Conservation (phyloP, 30 jellyfish, hydroid and myxozoan genomes). For the Sanderia malayensis region DNA sequence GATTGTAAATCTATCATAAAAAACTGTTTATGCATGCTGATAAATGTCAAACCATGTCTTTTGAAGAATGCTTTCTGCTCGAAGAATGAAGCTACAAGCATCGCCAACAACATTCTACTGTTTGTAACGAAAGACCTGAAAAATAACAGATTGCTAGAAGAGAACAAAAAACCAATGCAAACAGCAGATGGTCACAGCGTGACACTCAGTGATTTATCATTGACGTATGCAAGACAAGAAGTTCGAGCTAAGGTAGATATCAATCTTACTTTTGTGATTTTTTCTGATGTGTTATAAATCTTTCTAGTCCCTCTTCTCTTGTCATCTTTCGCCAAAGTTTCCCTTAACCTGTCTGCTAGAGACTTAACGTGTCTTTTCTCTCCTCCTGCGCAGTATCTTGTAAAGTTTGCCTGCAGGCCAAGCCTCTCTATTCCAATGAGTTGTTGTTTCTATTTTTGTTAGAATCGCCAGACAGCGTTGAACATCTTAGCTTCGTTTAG, state of each 20-base stretch:
- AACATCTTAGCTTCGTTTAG: conserved; percentile 32
- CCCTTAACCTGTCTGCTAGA: no score
- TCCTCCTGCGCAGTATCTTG: no score
- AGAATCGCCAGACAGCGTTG: conserved; percentile 35
- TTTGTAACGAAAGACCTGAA: conserved; percentile 33
- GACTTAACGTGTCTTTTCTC: no score
- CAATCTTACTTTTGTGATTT: no score
- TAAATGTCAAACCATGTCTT: conserved; percentile 17
- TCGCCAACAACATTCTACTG: conserved; percentile 2
- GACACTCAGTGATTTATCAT: not conserved
- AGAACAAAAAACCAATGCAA: conserved; percentile 7
- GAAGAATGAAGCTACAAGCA: not conserved
- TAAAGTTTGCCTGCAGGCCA: no score
- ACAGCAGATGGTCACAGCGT: not conserved
- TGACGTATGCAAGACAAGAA: not conserved
- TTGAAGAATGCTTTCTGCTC: not conserved
- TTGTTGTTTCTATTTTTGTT: not conserved
- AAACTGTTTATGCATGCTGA: conserved; percentile 20
- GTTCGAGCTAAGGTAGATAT: not conserved
- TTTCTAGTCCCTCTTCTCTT: no score
- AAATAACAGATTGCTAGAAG: conserved; percentile 7
- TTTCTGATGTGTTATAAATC: no score
- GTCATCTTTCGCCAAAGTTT: no score
- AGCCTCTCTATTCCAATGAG: no score
- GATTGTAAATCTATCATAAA: conserved; percentile 29